Percentiles rank a stretch among this genome's conserved stretches.
These are phyloP conservation scores for Zaprionus gabonicus DNA, from an alignment of 1,140 invertebrate species.

Conservation along the genomic window DNA sequence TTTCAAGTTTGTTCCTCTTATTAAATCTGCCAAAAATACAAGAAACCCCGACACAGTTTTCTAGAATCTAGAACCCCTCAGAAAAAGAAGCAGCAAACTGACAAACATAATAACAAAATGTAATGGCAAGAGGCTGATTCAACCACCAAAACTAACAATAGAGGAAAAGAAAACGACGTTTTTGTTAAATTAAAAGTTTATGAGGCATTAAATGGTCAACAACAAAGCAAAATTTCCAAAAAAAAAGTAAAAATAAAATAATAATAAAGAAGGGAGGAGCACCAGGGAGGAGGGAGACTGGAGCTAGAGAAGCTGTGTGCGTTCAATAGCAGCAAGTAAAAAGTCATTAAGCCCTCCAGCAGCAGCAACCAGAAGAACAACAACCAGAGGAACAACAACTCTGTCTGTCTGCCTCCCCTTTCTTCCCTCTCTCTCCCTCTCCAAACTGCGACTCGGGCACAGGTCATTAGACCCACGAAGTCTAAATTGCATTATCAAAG, in stretches of 20 bases:
- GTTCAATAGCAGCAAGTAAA: conserved; percentile 61
- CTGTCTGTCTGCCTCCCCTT: neutral
- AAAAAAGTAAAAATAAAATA: conserved; percentile 48
- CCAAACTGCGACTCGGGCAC: conserved; percentile 35
- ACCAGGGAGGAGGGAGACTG: neutral
- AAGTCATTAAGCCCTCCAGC: conserved; percentile 73
- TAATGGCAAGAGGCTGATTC: conserved; percentile 37
- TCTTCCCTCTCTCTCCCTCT: neutral
- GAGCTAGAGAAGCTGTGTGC: conserved; percentile 37
- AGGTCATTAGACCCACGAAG: conserved; percentile 75
- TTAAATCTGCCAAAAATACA: neutral
- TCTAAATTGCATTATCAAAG: conserved; percentile 80
- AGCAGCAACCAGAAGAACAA: conserved; percentile 55
- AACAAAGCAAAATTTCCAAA: conserved; percentile 78
- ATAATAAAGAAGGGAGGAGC: conserved; percentile 29
- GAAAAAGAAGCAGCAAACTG: neutral
- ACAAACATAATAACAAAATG: conserved; percentile 70
- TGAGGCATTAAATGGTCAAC: conserved; percentile 81
- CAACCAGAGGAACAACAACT: conserved; percentile 35
- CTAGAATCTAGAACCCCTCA: neutral
- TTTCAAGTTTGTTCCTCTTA: neutral
- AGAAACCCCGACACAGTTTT: neutral
- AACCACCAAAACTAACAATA: conserved; percentile 24
- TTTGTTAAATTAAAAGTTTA: conserved; percentile 83
- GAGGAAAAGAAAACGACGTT: conserved; percentile 68